Percentiles rank a stretch among this genome's conserved stretches.
These are phyloP conservation scores for Drosophila melanica DNA, from an alignment of 1,140 invertebrate genomes.

Conservation along the genomic window DNA sequence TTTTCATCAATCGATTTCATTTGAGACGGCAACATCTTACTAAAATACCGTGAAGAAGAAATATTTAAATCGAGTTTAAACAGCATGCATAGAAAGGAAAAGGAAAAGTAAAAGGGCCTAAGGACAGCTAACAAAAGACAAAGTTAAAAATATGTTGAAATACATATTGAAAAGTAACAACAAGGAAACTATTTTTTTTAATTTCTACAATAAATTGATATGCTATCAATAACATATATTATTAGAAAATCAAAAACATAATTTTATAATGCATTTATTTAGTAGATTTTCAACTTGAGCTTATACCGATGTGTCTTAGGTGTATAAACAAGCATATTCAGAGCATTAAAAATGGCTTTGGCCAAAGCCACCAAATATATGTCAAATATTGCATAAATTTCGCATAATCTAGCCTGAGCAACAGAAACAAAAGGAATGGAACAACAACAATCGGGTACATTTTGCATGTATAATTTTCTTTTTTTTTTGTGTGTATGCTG, in stretches of 20 bases:
- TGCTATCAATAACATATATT: no score
- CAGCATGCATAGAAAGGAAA: no score
- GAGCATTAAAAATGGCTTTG: conserved; percentile 40
- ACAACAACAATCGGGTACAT: conserved; percentile 54
- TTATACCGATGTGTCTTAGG: conserved; percentile 8
- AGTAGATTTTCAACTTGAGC: no score
- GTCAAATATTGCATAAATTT: conserved; percentile 78
- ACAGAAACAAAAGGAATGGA: conserved; percentile 11
- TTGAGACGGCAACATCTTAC: not conserved
- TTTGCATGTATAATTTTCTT: conserved; percentile 73
- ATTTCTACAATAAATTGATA: no score
- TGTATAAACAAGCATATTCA: conserved; percentile 37
- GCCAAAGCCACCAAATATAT: conserved; percentile 45
- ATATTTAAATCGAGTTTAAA: not conserved
- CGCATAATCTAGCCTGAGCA: conserved; percentile 45
- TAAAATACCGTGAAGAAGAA: not conserved
- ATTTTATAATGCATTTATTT: no score
- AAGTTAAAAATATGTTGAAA: no score
- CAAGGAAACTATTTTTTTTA: no score
- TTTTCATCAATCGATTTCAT: conserved; percentile 1
- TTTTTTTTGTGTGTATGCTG: conserved; percentile 32
- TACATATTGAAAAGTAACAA: no score
- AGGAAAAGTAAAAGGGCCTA: no score
- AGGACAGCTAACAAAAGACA: no score
- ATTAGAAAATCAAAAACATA: no score